Conservation (phyloP, 2,113 vertebrate species). For the Passer montanus region DNA sequence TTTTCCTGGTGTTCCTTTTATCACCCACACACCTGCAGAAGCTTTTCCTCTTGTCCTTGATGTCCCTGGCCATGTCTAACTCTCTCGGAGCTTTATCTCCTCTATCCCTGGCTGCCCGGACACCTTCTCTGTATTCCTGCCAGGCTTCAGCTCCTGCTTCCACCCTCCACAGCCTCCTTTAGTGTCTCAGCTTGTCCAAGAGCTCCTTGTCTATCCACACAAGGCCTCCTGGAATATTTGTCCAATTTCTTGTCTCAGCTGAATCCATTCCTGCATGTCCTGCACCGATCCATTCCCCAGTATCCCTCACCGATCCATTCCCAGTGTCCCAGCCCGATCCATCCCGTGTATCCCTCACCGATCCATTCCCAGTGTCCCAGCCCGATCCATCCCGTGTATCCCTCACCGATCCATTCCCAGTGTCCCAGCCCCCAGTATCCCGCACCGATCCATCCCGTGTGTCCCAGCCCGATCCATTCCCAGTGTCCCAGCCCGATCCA, state of each 20-base stretch:
- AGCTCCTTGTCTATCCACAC: background rate
- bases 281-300: background rate
- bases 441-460: no score
- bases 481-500: background rate
- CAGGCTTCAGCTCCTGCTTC: background rate
- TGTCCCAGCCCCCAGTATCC: no score
- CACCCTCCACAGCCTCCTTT: background rate
- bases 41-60: background rate
- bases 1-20: background rate
- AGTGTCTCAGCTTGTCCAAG: background rate
- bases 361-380: background rate
- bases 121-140: background rate
- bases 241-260: background rate
- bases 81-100: background rate
- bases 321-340: background rate
- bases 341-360: no score
- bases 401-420: background rate
- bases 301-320: background rate
- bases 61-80: background rate
- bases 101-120: background rate
- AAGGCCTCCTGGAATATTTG: background rate
- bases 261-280: accelerated
- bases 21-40: background rate
- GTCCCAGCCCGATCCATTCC: background rate
- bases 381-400: background rate